Percentiles rank a stretch among this genome's conserved stretches.
Evolutionary conservation across 2,113 vertebrate species (phyloP).

Genomic region (Amphiprion percula): DNA sequence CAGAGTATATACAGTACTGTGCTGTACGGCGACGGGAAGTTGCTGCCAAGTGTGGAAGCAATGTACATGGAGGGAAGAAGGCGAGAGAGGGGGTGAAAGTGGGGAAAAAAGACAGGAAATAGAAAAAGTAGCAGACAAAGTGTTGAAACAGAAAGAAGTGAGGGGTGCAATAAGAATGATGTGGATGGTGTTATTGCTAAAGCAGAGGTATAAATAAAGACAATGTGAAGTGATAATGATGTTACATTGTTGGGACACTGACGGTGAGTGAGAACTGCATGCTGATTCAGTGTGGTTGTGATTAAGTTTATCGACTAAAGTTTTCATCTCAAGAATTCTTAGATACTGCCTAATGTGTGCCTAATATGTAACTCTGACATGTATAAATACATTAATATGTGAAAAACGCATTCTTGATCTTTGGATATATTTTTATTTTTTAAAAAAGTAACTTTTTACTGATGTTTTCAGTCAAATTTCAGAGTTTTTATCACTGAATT

Average conservation of each 20-base stretch:
- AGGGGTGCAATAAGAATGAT: constrained; percentile 4
- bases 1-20: constrained; percentile 68
- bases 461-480: neutral
- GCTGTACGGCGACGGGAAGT: constrained; percentile 46
- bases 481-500: neutral
- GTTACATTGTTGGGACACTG: neutral
- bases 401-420: no score
- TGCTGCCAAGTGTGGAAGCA: constrained; percentile 52
- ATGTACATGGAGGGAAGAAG: constrained; percentile 36
- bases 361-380: no score
- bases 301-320: constrained; percentile 4
- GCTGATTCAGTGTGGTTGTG: constrained; percentile 11
- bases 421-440: neutral
- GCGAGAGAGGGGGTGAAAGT: neutral
- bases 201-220: constrained; percentile 25
- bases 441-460: neutral
- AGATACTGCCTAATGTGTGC: neutral
- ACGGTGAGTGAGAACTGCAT: constrained; percentile 1
- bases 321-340: neutral
- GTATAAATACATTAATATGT: no score
- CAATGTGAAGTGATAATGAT: constrained; percentile 16
- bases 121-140: constrained; percentile 34
- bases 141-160: constrained; percentile 11
- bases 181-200: constrained; percentile 21
- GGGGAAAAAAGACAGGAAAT: constrained; percentile 16